Evolutionary conservation across 1,140 invertebrate species (phyloP).

Genomic region (Limonius californicus): DNA sequence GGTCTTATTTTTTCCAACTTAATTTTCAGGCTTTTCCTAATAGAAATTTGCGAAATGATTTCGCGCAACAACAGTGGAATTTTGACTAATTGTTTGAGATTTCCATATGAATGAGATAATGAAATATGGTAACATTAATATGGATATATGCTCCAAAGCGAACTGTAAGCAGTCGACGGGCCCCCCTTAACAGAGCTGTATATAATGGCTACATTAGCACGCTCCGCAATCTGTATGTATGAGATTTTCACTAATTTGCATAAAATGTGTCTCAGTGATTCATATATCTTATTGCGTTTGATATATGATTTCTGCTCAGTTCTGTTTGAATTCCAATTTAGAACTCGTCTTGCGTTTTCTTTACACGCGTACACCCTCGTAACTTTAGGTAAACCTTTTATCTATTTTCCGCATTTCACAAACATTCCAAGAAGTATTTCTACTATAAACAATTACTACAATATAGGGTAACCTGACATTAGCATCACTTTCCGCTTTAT

Average conservation of each 20-base stretch:
- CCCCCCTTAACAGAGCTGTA: slow-evolving; percentile 15
- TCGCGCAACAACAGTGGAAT: slow-evolving; percentile 34
- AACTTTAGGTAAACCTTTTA: no score
- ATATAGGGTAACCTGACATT: no score
- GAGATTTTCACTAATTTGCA: slow-evolving; percentile 48
- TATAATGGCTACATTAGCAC: slow-evolving; percentile 30
- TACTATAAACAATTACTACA: no score
- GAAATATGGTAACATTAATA: slow-evolving; percentile 51
- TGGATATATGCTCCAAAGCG: slow-evolving; percentile 47
- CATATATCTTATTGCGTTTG: slow-evolving; percentile 48
- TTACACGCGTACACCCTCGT: neutral
- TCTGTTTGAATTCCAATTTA: slow-evolving; percentile 39
- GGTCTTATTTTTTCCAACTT: no score
- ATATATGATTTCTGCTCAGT: slow-evolving; percentile 42
- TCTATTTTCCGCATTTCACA: no score
- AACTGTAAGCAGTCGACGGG: slow-evolving; percentile 40
- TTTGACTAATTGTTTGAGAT: slow-evolving; percentile 50
- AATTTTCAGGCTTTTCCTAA: neutral
- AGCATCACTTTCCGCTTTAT: no score
- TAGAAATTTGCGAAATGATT: neutral
- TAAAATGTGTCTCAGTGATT: slow-evolving; percentile 49
- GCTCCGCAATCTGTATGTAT: slow-evolving; percentile 47
- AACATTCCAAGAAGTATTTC: no score
- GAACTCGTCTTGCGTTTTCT: neutral
- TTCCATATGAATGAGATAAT: slow-evolving; percentile 51